These are phyloP conservation scores for Aplidium turbinatum DNA, from an alignment of 23 tunicate genomes.

Conservation along the genomic window DNA sequence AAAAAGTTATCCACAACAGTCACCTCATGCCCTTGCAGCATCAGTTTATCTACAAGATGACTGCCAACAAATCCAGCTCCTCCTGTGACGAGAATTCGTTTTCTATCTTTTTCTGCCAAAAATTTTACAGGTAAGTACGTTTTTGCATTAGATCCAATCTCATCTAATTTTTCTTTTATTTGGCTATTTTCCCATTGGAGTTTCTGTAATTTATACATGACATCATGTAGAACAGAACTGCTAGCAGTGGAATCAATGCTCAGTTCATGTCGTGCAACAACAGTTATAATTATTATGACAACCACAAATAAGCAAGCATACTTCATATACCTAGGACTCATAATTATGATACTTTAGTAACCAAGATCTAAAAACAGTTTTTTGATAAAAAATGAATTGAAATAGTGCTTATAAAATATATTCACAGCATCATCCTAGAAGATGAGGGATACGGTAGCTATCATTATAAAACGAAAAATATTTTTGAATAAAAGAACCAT, in stretches of 20 bases:
- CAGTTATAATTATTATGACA: constrained; percentile 9
- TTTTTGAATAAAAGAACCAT: too few species aligned
- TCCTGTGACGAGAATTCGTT: constrained; percentile 86
- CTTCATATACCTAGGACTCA: constrained; percentile 19
- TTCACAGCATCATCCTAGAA: too few species aligned
- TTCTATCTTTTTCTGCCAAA: constrained; percentile 84
- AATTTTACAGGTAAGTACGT: constrained; percentile 64
- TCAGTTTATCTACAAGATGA: constrained; percentile 88
- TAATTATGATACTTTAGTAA: too few species aligned
- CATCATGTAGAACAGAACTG: constrained; percentile 19
- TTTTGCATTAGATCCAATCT: constrained; percentile 21
- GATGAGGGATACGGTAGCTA: too few species aligned
- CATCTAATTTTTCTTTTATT: constrained; percentile 18
- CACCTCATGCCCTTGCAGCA: constrained; percentile 91
- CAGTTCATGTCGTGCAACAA: constrained; percentile 46
- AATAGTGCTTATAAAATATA: too few species aligned
- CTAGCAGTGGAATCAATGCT: constrained; percentile 12
- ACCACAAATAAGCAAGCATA: constrained; percentile 1
- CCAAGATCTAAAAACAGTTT: too few species aligned
- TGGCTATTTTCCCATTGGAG: constrained; percentile 46
- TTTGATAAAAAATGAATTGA: too few species aligned
- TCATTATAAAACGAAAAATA: too few species aligned
- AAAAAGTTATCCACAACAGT: constrained; percentile 93
- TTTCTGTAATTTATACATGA: constrained; percentile 13
- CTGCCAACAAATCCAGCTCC: constrained; percentile 99